phyloP scores from a whole-genome alignment of 2,797 vertebrate species.

The Hydrocynus forskahlii region DNA sequence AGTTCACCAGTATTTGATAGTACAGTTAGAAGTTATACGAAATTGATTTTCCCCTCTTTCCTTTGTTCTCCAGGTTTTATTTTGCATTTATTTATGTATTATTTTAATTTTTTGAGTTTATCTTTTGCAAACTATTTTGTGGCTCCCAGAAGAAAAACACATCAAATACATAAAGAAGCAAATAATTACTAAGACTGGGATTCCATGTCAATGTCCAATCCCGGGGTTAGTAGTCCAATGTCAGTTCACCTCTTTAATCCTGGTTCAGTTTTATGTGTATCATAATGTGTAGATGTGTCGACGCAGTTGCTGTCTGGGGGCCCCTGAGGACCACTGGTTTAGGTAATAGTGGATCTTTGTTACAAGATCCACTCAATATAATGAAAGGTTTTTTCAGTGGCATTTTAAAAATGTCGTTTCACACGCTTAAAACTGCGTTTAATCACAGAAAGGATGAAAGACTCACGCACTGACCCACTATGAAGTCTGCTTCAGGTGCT shows the following conservation, averaged over 20 bases:
- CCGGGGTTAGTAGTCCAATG: too few species aligned
- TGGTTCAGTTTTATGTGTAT: too few species aligned
- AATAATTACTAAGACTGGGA: not conserved
- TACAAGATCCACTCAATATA: not conserved
- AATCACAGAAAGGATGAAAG: constrained; percentile 1
- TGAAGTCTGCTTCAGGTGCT: constrained; percentile 75
- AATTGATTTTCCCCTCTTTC: not conserved
- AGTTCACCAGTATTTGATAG: not conserved
- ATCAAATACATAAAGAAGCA: not conserved
- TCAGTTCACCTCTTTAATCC: too few species aligned
- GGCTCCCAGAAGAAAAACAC: too few species aligned
- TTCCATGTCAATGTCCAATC: too few species aligned
- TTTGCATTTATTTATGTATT: not conserved
- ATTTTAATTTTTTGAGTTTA: too few species aligned
- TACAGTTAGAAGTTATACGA: not conserved
- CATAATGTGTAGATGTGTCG: too few species aligned
- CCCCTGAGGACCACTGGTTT: not conserved
- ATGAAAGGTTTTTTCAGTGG: not conserved
- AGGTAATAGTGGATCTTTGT: not conserved
- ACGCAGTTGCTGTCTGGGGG: too few species aligned
- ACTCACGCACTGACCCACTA: constrained; percentile 68
- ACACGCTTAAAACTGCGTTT: not conserved
- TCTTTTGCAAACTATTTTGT: too few species aligned
- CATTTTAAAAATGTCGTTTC: not conserved
- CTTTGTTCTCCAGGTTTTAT: not conserved